Base-by-base conservation (phyloP, 2,113 vertebrate species). In the Colistium nudipinnis region DNA sequence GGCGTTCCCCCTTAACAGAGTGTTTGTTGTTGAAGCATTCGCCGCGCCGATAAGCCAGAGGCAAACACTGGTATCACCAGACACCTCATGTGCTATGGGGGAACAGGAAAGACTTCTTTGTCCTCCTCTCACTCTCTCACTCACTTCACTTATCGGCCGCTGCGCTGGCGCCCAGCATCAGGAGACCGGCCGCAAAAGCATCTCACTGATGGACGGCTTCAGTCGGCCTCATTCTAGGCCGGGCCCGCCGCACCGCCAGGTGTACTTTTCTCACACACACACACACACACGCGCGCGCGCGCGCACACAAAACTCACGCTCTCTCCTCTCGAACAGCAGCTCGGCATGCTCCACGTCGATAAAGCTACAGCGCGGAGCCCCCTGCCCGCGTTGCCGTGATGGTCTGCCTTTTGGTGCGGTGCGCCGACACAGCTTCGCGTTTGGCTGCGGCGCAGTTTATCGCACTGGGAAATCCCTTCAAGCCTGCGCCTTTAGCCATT, bases 21-120 rank as follows among this genome's bases (percentile, higher is more conserved):
- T 70, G 78, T 80, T 89, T 90, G 84, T 91, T 92, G 88, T 90
- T 85, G 62, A 75, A 72, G 41, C 72, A 66, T 86, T 88, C 62
- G 49, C 67, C 68, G 76, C 35, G 73, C 84, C 82, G 86, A 84
- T 82, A 78, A 80, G 87, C 91, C 80, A 20, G 71, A 77, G 85
- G 91, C 87, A 25, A 85, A 71, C 45, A n/a, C 48, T 76, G 74
- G 64, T 85, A 88, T 92, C 89, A 92, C 86, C 91, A 91, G 92
- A 91, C 80, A 83, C 83, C 82, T 85, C 86, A 76, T 92, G 88
- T 87, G 86, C 86, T 81, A 12, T 82, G 71, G 63, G 57, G 72
- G 22, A 88, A 45, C 67, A 71, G 82, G 60, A 82, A 70, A 77
- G 39, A 68, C 45, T 41, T 77, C 53, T 82, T 84, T 84, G 66